Conservation (phyloP, 2,797 vertebrate genomes). For the Enteromius treurensis region DNA sequence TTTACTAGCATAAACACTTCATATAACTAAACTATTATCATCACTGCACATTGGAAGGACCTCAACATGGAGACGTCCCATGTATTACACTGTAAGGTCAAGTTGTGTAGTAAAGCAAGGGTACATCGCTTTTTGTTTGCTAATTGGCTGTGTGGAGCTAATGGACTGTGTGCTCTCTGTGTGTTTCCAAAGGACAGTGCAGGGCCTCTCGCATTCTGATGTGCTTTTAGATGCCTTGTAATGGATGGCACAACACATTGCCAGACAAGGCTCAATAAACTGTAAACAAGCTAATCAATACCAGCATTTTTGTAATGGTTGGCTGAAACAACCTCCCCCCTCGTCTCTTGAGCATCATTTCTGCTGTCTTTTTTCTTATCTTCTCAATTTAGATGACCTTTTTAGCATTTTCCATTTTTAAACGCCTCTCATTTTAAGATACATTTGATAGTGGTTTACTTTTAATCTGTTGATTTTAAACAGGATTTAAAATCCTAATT, state of each 20-base stretch:
- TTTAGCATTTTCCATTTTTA: neutral
- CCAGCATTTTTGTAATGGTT: neutral
- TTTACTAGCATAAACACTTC: neutral
- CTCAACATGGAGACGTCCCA: neutral
- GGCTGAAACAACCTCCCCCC: neutral
- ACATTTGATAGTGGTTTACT: neutral
- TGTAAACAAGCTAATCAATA: constrained; percentile 22
- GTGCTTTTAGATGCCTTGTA: constrained; percentile 12
- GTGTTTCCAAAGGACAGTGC: neutral
- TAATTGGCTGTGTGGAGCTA: neutral
- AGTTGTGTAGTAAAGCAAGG: neutral
- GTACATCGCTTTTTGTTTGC: neutral
- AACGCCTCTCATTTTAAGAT: neutral
- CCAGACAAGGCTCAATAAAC: neutral
- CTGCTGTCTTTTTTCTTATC: neutral
- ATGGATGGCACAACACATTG: constrained; percentile 1
- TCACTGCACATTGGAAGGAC: neutral
- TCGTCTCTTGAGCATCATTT: neutral
- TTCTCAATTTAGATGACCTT: neutral
- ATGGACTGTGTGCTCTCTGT: constrained; percentile 3
- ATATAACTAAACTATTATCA: neutral
- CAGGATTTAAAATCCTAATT: neutral
- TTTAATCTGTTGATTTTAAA: neutral
- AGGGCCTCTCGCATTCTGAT: neutral
- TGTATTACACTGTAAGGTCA: neutral